Percentiles rank a stretch among this genome's conserved stretches.
Conservation (phyloP, 2,113 vertebrate species). For the Gobio gobio region DNA sequence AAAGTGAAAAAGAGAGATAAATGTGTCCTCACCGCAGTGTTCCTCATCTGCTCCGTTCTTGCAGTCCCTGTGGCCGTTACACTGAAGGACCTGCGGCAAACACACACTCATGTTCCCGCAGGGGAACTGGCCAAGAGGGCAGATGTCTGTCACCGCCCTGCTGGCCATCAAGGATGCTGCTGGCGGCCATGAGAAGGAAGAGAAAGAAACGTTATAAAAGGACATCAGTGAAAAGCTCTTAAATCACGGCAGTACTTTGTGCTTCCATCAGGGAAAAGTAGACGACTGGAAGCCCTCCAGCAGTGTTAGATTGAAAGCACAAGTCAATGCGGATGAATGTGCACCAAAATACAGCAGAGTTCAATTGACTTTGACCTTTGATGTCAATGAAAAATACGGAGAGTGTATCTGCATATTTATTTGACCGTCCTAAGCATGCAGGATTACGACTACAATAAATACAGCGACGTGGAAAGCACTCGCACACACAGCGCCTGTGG, state of each 20-base stretch:
- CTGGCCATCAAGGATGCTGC: slow-evolving; percentile 61
- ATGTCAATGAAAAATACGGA: background rate
- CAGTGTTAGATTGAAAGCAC: background rate
- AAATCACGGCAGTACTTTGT: background rate
- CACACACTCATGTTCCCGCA: slow-evolving; percentile 80
- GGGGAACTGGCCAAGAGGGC: slow-evolving; percentile 80
- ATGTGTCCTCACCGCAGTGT: slow-evolving; percentile 72
- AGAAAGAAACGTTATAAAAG: background rate
- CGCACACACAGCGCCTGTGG: background rate
- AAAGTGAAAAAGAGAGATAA: background rate
- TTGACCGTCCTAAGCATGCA: background rate
- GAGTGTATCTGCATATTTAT: background rate
- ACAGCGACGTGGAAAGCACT: background rate
- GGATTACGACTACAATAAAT: background rate
- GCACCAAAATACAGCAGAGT: background rate
- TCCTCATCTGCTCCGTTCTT: slow-evolving; percentile 81
- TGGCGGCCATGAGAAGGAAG: slow-evolving; percentile 30
- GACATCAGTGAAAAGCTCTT: background rate
- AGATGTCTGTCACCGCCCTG: slow-evolving; percentile 57
- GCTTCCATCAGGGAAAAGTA: background rate
- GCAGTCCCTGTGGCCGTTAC: slow-evolving; percentile 81
- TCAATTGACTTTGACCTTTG: background rate
- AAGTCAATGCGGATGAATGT: background rate
- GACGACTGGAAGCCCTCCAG: background rate
- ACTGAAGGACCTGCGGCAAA: slow-evolving; percentile 77